These are phyloP conservation scores for Stenolophus ochropezus DNA, from an alignment of 2,888 invertebrate species.

Conservation along the genomic window DNA sequence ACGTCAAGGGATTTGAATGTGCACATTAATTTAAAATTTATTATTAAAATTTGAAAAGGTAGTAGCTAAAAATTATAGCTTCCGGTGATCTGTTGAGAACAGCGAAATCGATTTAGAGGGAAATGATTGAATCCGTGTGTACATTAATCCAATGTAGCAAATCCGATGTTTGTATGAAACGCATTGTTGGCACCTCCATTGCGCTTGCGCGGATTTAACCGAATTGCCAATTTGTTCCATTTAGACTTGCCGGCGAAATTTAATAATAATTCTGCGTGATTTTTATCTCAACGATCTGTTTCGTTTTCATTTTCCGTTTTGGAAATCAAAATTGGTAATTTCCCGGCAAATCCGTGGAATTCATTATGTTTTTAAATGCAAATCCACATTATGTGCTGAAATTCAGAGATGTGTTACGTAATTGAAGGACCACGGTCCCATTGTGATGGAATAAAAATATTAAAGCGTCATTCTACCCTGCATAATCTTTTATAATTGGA, in stretches of 20 bases:
- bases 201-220: background rate
- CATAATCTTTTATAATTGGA: background rate
- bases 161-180: background rate
- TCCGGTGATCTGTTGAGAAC: background rate
- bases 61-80: background rate
- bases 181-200: background rate
- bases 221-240: slow-evolving; percentile 16
- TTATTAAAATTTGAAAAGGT: background rate
- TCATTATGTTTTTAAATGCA: slow-evolving; percentile 24
- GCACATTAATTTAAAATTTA: too few species aligned
- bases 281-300: slow-evolving; percentile 31
- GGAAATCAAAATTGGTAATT: slow-evolving; percentile 23
- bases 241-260: slow-evolving; percentile 12
- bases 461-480: background rate
- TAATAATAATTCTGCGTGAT: slow-evolving; percentile 33
- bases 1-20: too few species aligned
- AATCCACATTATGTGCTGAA: slow-evolving; percentile 6
- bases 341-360: slow-evolving; percentile 10
- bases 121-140: background rate
- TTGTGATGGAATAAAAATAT: background rate
- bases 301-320: slow-evolving; percentile 16
- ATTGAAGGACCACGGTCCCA: background rate
- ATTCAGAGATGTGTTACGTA: background rate
- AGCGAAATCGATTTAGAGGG: background rate
- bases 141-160: background rate